phyloP scores from a whole-genome alignment of 2,113 vertebrate genomes.

The Apteryx owenii region DNA sequence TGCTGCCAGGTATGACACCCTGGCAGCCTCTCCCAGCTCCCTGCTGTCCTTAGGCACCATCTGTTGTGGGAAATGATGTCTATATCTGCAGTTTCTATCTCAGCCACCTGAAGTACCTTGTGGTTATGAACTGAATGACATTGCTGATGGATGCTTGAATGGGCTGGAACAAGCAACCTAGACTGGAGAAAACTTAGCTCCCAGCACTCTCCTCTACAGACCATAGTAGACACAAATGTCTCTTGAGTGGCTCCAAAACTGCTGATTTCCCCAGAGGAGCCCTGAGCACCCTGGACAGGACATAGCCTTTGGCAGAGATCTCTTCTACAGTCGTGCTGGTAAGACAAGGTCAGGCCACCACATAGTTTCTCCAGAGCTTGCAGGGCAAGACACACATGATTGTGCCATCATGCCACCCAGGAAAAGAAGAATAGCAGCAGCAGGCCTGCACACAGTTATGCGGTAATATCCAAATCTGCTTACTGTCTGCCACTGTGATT shows the following conservation, averaged over 20 bases:
- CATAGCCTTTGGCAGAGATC: neutral
- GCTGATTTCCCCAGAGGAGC: neutral
- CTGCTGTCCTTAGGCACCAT: neutral
- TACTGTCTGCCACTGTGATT: constrained; percentile 74
- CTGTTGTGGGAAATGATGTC: neutral
- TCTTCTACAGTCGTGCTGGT: neutral
- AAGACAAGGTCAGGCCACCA: neutral
- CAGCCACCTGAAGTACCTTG: neutral
- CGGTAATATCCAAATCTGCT: constrained; percentile 77
- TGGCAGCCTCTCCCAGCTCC: neutral
- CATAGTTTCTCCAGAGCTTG: neutral
- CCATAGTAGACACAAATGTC: neutral
- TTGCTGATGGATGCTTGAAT: neutral
- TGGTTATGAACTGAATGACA: too few relatives aligned
- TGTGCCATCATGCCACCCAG: neutral
- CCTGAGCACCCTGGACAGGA: neutral
- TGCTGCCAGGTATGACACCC: neutral
- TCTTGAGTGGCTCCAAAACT: neutral
- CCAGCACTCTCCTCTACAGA: neutral
- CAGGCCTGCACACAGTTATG: neutral
- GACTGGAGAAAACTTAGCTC: neutral
- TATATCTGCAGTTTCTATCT: neutral
- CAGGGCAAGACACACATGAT: neutral
- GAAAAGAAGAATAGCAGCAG: constrained; percentile 2
- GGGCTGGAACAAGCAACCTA: neutral